These are phyloP conservation scores for Sciaenops ocellatus DNA, from an alignment of 2,797 vertebrate genomes.

Conservation along the genomic window DNA sequence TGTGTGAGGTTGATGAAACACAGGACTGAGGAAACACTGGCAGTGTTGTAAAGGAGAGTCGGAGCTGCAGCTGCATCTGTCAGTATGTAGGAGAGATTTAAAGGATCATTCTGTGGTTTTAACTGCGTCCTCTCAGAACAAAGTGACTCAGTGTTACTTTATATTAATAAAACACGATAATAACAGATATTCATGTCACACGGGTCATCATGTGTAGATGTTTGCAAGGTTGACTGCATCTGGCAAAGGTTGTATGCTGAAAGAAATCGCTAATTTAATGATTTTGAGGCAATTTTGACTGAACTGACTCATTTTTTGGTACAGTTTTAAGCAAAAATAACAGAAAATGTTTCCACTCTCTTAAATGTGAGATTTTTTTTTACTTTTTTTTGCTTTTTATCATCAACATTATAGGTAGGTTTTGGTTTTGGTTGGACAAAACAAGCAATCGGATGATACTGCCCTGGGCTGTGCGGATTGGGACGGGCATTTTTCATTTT, in stretches of 20 bases:
- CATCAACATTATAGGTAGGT: too few relatives aligned
- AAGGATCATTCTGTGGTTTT: slow-evolving; percentile 4
- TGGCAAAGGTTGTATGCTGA: neutral
- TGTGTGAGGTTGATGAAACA: neutral
- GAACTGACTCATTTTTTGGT: neutral
- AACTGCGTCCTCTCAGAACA: neutral
- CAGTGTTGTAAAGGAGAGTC: slow-evolving; percentile 8
- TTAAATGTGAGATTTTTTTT: neutral
- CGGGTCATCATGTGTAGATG: neutral
- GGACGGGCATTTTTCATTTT: too few relatives aligned
- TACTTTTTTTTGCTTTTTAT: neutral
- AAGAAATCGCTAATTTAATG: neutral
- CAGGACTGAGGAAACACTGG: slow-evolving; percentile 1
- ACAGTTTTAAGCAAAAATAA: neutral
- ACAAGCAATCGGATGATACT: too few relatives aligned
- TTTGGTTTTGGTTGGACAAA: too few relatives aligned
- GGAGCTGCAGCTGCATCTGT: slow-evolving; percentile 58
- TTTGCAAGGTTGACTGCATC: neutral
- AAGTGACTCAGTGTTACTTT: neutral
- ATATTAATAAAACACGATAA: neutral
- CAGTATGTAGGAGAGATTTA: slow-evolving; percentile 6
- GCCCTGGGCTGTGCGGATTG: too few relatives aligned
- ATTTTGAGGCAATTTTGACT: neutral
- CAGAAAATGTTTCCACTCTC: neutral
- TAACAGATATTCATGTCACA: neutral